Base-by-base conservation (phyloP, 2,113 vertebrate species). In the Balaeniceps rex region DNA sequence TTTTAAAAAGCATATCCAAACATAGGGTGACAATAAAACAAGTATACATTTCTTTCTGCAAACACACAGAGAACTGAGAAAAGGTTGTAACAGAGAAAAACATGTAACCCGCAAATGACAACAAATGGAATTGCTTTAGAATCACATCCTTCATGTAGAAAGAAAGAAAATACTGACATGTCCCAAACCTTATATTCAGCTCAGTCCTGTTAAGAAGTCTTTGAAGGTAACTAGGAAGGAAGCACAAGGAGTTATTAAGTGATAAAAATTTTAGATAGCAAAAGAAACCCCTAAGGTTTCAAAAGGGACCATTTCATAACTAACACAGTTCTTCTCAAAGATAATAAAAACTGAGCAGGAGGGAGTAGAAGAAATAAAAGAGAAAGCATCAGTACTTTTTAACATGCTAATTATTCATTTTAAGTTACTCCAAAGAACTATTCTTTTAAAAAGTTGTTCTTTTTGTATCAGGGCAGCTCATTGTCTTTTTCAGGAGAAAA, bases 141-240 rank as follows among this genome's bases (percentile, higher is more conserved):
- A 86, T 46, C 11, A 42, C 47, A 79, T 82, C 14, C 14, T 84
- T 96, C 69, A 83, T 9, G 14, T n/a, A 44, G 66, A 89, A 95
- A 79, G 36, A 83, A 92, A 93, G 55, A 81, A 97, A 95, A 91
- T 46, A 60, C 44, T 54, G 38, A 5, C n/a, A 31, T 60, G 68
- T 61, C 33, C 23, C 21, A 70, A 93, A 68, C 5, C 58, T 92
- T 88, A 24, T 57, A 84, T 82, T 88, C 81, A 93, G 24, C 8
- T 57, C 74, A 89, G 38, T 47, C 29, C 14, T 64, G 17, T 19
- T 36, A 78, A 91, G 46, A 93, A 83, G 74, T 60, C 26, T 83
- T 94, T 94, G 83, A 93, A 81, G 23, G 24, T 76, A 86, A 83
- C 64, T 92, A 60, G 83, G 95, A 92, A 94, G n/a, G 46, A 93